Base-by-base conservation (phyloP, 2,888 invertebrate genomes). In the Gastracanthus pulcherrimus region DNA sequence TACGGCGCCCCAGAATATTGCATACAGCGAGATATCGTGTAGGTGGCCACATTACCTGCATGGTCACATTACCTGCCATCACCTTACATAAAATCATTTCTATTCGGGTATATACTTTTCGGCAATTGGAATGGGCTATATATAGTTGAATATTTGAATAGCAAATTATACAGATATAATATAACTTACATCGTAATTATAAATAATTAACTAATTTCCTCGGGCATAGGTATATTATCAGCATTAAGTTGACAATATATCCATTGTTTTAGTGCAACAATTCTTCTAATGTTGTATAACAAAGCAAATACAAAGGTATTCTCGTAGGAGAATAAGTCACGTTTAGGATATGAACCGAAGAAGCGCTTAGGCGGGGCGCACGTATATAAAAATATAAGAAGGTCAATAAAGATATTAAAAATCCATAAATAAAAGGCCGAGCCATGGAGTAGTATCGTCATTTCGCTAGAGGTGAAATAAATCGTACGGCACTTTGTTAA, bases 371-470 rank as follows among this genome's bases (percentile, higher is more conserved):
- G 34, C 19, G 36, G 23, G 31, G 11, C 55, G 26, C 26, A 36
- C 71, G 62, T 9, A 48, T 48, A 48, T 77, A 77, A 79, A 79
- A 58, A 72, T 72, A 67, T 66, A 34, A 71, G 66, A n/a, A 66
- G 34, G 38, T 36, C 72, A 79, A 79, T 79, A 79, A 79, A 79
- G 38, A 64, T 36, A 19, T 55, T 72, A 79, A 79, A 79, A 79
- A 70, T 72, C 72, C 78, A 79, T 79, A 79, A 79, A 79, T 79
- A 77, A 70, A 38, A 48, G 62, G 31, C 16, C 19, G 45, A 60
- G 51, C 51, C 19, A 11, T 1, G 31, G 5, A 13, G 16, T 11
- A 11, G 16, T 5, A 9, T 16, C 45, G 45, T 11, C 29, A 29
- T 11, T 7, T 16, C 29, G 4, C 11, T 4, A 58, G n/a, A n/a